These are phyloP conservation scores for Siniperca knerii DNA, from an alignment of 2,113 vertebrate species.

Conservation along the genomic window DNA sequence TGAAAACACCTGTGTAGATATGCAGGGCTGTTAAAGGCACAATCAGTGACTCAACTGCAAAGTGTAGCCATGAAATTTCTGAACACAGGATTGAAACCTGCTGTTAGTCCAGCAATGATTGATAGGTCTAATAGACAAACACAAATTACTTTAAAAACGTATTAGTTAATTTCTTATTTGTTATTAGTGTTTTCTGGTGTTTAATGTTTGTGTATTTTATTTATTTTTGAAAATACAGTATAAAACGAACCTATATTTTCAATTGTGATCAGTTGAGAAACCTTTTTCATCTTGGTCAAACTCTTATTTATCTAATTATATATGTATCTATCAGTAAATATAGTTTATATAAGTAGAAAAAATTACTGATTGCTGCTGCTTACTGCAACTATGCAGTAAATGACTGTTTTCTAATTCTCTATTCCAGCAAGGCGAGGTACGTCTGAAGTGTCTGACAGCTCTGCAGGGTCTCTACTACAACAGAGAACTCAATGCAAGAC, in stretches of 20 bases:
- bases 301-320: too few species aligned
- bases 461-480: slow-evolving; percentile 99
- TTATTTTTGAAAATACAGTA: neutral
- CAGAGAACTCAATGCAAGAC: slow-evolving; percentile 97
- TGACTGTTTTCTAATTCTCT: neutral
- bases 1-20: neutral
- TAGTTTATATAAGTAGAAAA: too few species aligned
- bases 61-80: neutral
- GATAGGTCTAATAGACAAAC: neutral
- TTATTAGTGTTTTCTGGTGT: neutral
- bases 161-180: neutral
- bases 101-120: neutral
- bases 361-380: neutral
- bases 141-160: neutral
- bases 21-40: neutral
- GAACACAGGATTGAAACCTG: neutral
- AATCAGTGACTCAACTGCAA: slow-evolving; percentile 1
- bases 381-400: neutral
- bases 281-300: too few species aligned
- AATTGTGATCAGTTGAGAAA: neutral
- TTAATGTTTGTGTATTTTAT: neutral
- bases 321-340: too few species aligned
- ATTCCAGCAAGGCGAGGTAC: slow-evolving; percentile 96
- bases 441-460: slow-evolving; percentile 98
- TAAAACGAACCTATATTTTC: neutral